Evolutionary conservation across 2,797 vertebrate genomes (phyloP).

Genomic region (Dipus sagitta): DNA sequence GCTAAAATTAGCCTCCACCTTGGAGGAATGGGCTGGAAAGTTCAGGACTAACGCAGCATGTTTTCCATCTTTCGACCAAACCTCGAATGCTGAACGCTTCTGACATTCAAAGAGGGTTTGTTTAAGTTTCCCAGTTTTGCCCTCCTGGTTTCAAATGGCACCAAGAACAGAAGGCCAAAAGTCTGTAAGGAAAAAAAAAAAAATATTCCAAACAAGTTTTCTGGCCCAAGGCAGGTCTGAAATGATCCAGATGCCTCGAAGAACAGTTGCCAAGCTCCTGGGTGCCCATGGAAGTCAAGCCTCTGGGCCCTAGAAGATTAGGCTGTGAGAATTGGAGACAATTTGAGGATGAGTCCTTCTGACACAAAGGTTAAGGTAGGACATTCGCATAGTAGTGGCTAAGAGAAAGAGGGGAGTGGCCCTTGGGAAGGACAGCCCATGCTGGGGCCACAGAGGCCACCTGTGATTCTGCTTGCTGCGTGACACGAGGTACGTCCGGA

Average conservation of each 20-base stretch:
- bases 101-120: constrained; percentile 67
- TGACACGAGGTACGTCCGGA: not conserved
- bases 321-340: not conserved
- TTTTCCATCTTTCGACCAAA: constrained; percentile 70
- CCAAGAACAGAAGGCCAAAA: constrained; percentile 29
- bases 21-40: constrained; percentile 55
- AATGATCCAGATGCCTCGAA: constrained; percentile 13
- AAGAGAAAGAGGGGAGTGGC: not conserved
- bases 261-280: not conserved
- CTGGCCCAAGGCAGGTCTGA: constrained; percentile 44
- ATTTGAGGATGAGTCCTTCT: not conserved
- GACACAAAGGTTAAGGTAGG: not conserved
- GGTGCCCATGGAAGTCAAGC: not conserved
- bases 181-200: constrained; percentile 52
- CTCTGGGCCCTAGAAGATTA: not conserved
- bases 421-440: rapidly evolving
- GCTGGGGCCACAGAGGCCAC: not conserved
- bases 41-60: constrained; percentile 19
- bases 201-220: constrained; percentile 51
- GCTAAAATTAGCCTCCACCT: constrained; percentile 71
- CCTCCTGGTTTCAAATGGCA: constrained; percentile 66
- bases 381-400: not conserved
- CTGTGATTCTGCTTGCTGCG: rapidly evolving
- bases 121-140: constrained; percentile 55
- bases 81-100: constrained; percentile 55